Evolutionary conservation across 2,797 vertebrate species (phyloP), one percentile per base, ranked within the genome.

Genomic region (Acanthurus leucopareius): DNA sequence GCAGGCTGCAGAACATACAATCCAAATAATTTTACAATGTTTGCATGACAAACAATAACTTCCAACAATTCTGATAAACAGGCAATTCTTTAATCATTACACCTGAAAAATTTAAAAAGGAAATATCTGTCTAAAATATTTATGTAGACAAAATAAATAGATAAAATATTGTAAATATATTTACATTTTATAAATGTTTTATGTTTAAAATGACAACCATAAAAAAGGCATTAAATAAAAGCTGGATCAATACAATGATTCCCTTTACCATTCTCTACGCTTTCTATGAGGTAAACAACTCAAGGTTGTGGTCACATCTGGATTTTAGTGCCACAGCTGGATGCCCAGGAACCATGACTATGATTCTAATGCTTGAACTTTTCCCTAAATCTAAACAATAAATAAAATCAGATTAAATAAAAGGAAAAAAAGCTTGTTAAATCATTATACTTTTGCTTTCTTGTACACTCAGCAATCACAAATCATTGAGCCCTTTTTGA

Each of bases 101-200:
- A 20, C 17, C 52, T 1, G n/a, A 49, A 61, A 47, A 66, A 7
- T 48, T 17, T 4, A 49, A 35, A 60, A 45, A 68, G 15, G 1
- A 28, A 19, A 60, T 20, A 13, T 45, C 58, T 77, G 52, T 68
- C 52, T 74, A 77, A 86, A 81, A 90, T 91, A 93, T 94, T 93
- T 93, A 94, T 2, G 45, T 63, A 17, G 83, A 45, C 68, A 81
- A 77, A 92, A 89, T 92, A 90, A 91, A 91, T 92, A 89, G 56
- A 88, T 90, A 90, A 91, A 88, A 90, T 85, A 87, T 84, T 90
- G 86, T 90, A 90, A 87, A 92, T 85, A 86, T 86, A 76, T 61
- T 90, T 89, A 91, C 82, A 92, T 87, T 28, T 84, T 69, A 77
- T 38, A 73, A 89, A 89, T 78, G 22, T 54, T 52, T 35, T 9